Evolutionary conservation across 2,888 invertebrate genomes (phyloP).

Genomic region (Lasiommata megera): DNA sequence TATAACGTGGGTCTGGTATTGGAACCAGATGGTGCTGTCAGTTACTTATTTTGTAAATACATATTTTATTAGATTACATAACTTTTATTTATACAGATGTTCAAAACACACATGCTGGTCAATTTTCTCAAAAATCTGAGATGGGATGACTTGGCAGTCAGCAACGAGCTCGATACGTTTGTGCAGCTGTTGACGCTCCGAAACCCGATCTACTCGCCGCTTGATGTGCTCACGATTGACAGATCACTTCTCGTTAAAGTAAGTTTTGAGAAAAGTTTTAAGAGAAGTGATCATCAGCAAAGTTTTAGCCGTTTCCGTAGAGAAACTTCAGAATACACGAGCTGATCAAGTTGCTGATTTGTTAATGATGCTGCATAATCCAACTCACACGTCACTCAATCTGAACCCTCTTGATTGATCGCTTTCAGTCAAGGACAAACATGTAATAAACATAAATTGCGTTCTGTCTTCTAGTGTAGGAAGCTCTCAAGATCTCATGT

Average conservation of each 20-base stretch:
- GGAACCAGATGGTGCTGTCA: background rate
- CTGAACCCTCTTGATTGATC: no score
- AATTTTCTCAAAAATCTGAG: background rate
- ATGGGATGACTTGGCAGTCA: background rate
- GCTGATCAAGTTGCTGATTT: no score
- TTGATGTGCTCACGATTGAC: constrained; percentile 12
- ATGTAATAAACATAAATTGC: no score
- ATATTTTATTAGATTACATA: background rate
- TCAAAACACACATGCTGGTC: background rate
- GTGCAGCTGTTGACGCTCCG: background rate
- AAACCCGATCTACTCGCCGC: constrained; percentile 11
- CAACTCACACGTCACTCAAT: no score
- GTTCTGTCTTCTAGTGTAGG: no score
- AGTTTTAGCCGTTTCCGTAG: background rate
- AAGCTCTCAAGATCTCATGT: no score
- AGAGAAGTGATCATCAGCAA: no score
- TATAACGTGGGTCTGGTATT: no score
- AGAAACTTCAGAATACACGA: no score
- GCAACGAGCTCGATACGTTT: constrained; percentile 22
- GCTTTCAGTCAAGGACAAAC: no score
- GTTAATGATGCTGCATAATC: no score
- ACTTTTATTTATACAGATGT: constrained; percentile 1
- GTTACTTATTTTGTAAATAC: no score
- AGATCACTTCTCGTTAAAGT: constrained; percentile 16
- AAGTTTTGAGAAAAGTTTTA: background rate